A percentile compares a stretch with the other conserved stretches of the same genome.
phyloP scores from a whole-genome alignment of 2,113 vertebrate species.

The Pristiophorus japonicus region DNA sequence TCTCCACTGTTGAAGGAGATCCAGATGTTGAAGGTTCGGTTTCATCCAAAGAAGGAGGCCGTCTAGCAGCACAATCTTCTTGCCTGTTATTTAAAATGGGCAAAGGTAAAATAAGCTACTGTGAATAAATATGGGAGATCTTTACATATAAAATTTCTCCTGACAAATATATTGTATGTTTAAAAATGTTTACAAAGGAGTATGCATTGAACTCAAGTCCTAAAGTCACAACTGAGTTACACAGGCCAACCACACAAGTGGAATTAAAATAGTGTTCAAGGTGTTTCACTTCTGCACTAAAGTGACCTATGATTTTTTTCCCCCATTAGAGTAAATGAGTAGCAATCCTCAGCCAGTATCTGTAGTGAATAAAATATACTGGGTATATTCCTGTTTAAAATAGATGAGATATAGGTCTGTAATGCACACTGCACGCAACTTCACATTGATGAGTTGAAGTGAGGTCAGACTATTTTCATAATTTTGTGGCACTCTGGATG shows the following conservation, averaged over 20 bases:
- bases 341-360: neutral
- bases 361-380: neutral
- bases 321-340: neutral
- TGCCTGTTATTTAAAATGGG: conserved; percentile 47
- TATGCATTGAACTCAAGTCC: neutral
- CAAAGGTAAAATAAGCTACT: neutral
- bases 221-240: neutral
- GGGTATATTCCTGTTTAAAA: neutral
- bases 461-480: neutral
- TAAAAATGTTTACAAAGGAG: neutral
- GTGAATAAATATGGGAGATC: neutral
- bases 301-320: neutral
- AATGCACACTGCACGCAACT: neutral
- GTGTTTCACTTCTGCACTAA: neutral
- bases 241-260: neutral
- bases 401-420: neutral
- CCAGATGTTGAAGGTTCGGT: conserved; percentile 38
- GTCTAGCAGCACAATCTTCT: conserved; percentile 47
- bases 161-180: neutral
- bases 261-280: neutral
- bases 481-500: neutral
- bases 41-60: conserved; percentile 43
- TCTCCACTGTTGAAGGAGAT: conserved; percentile 48
- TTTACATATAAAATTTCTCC: neutral
- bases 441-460: neutral